These are phyloP conservation scores for Tachysurus fulvidraco DNA, from an alignment of 2,113 vertebrate species.

Conservation along the genomic window DNA sequence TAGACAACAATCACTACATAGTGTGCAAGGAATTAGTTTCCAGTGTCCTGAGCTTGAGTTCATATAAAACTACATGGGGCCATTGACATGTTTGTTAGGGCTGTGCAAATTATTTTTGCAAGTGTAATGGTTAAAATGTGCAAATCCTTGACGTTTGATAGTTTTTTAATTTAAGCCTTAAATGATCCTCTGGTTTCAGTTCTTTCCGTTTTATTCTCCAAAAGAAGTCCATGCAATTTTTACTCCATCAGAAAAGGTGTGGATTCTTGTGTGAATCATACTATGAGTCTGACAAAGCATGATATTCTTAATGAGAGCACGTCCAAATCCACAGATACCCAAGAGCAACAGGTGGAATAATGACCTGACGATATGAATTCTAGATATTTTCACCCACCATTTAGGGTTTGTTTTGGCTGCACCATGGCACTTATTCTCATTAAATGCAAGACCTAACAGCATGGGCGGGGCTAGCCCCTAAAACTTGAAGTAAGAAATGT, in stretches of 20 bases:
- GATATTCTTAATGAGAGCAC: constrained; percentile 9
- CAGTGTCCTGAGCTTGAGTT: neutral
- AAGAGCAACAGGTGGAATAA: constrained; percentile 5
- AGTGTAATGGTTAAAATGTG: neutral
- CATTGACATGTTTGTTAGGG: neutral
- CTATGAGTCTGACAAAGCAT: constrained; percentile 7
- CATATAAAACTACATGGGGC: neutral
- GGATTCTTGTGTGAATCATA: constrained; percentile 11
- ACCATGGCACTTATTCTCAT: neutral
- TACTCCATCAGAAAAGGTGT: neutral
- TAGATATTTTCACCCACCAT: neutral
- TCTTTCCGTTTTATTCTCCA: neutral
- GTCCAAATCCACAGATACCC: neutral
- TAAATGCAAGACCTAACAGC: neutral
- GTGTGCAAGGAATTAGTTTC: neutral
- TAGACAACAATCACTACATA: neutral
- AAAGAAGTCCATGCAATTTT: neutral
- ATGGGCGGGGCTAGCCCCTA: too few relatives aligned
- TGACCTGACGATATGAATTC: neutral
- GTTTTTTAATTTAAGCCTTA: neutral
- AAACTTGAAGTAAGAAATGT: too few relatives aligned
- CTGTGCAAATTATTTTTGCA: neutral
- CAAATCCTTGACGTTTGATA: neutral
- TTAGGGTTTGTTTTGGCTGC: neutral
- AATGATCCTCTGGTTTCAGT: neutral